phyloP scores from a whole-genome alignment of 1,140 invertebrate species.

The Eupristina koningsbergeri region DNA sequence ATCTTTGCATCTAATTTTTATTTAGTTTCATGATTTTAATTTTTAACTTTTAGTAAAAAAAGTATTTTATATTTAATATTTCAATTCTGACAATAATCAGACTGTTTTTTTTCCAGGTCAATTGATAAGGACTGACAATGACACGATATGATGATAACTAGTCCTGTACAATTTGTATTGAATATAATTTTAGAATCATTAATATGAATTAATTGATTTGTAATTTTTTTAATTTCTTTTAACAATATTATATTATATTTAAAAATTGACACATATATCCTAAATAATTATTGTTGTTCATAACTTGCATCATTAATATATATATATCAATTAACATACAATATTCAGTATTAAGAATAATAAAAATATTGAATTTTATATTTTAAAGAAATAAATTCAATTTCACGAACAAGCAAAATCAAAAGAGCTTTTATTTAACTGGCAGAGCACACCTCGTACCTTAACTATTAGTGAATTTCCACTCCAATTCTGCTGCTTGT shows the following conservation, averaged over 20 bases:
- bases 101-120: conserved; percentile 15
- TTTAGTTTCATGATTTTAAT: conserved; percentile 1
- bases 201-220: not conserved
- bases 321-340: not conserved
- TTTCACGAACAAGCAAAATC: conserved; percentile 27
- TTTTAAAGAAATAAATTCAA: conserved; percentile 10
- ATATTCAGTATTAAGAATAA: conserved; percentile 24
- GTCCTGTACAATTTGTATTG: conserved; percentile 24
- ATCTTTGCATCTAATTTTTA: conserved; percentile 11
- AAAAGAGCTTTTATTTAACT: conserved; percentile 41
- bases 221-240: not conserved
- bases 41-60: not conserved
- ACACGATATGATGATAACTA: conserved; percentile 25
- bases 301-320: not conserved
- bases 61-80: not conserved
- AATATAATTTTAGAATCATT: conserved; percentile 1
- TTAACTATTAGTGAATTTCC: conserved; percentile 10
- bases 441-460: conserved; percentile 48
- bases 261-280: not conserved
- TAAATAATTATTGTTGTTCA: conserved; percentile 11
- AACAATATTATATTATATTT: not conserved
- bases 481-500: not conserved
- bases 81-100: conserved; percentile 20
- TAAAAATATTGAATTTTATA: conserved; percentile 1
- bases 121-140: conserved; percentile 10